Base-by-base conservation (phyloP, 2,888 invertebrate genomes). In the Napeogenes sylphis region DNA sequence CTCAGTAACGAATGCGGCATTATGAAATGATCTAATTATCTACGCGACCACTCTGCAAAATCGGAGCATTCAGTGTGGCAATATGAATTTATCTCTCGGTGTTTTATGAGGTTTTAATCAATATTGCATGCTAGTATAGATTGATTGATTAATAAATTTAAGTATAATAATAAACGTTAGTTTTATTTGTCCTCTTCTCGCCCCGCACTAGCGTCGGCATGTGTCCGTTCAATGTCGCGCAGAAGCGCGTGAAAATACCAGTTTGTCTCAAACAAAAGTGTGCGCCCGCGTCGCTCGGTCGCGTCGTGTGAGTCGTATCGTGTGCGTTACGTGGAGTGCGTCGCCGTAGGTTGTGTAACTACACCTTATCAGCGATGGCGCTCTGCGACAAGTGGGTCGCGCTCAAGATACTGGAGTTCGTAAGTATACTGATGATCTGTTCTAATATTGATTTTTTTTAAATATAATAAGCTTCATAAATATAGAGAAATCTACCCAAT, bases 351-450 rank as follows among this genome's bases (percentile, higher is more conserved):
- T 42, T 42, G 42, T 42, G 42, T 42, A 72, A 70, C 74, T 68
- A 70, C 30, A 30, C 30, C 51, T 51, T 51, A 51, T 30, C 51
- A 42, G 69, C 68, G 65, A 91, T 91, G 91, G 87, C 84, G 76
- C 79, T 89, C 47, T 91, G 87, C 76, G 91, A 91, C 83, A 91
- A 91, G 85, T 91, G 91, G 91, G 91, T 91, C 85, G 90, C 83
- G 70, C 84, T 91, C 73, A 91, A 91, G 87, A 87, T 90, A 77
- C 83, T 90, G 56, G 89, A 91, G 82, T 90, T 91, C 72, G 91
- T 91, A 77, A 87, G 91, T 89, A 80, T 55, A 45, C 10, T 13
- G 14, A 30, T 51, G 3, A 8, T 21, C 8, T 14, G 3, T n/a
- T 13, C 4, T 14, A 4, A 5, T 35, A 35, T 35, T 35, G 35